Evolutionary conservation across 2,888 invertebrate species (phyloP), one percentile per base, ranked within the genome.

Genomic region (Cosmia trapezina): DNA sequence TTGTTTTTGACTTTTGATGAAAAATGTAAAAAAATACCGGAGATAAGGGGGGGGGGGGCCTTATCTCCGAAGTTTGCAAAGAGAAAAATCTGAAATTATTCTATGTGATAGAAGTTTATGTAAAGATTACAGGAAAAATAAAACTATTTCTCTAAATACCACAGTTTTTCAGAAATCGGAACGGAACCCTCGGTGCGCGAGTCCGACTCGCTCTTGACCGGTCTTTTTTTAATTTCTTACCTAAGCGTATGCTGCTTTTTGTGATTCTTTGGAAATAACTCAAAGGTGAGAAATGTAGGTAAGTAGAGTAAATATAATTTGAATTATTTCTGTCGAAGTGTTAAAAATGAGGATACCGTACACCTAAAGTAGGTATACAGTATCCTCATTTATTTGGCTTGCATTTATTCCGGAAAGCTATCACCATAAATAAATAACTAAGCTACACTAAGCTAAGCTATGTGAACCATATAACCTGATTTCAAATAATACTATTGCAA

Each of bases 221-320:
- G n/a, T n/a, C n/a, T n/a, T n/a, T 54, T 51, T 41, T 72, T 59
- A 60, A 11, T 47, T 60, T 41, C 41, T 57, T 41, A 43, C 47
- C 0, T n/a, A n/a, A n/a, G 9, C 11, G 61, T 62, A 43, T 41
- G 17, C 22, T 45, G 3, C 4, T 61, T 47, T 51, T 1, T 6
- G 53, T 53, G 14, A 28, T 53, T 53, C 22, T 12, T 22, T 53
- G 51, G 11, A 51, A 51, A 53, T 53, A 14, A 22, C 53, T 6
- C 60, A 11, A 17, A 45, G 11, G 4, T 19, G 12, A 62, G 45
- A 5, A 28, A 22, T 19, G 3, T 57, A 22, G 1, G 3, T 51
- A 43, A 17, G 14, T 22, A 41, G 49, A 45, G 47, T 14, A 4
- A 49, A 53, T 12, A 8, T 9, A 14, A 33, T n/a, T 8, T 19